These are phyloP conservation scores for Liolophura sinensis DNA, from an alignment of 1,140 invertebrate species.

Conservation along the genomic window DNA sequence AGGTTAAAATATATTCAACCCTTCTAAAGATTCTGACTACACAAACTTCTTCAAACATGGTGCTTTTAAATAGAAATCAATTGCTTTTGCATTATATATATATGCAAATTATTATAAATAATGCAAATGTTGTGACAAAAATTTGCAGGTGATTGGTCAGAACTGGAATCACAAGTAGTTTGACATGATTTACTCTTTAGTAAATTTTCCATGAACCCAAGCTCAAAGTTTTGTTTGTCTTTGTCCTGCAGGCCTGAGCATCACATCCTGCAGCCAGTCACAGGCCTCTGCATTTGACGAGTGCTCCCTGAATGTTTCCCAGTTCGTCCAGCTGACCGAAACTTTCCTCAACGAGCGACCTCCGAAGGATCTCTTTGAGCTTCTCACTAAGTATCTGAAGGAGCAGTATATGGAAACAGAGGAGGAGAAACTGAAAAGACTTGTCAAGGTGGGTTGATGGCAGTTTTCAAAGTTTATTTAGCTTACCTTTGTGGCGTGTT, in stretches of 20 bases:
- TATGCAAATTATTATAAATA: no score
- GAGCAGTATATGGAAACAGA: conserved; percentile 55
- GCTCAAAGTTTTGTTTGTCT: not conserved
- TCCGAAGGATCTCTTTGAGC: conserved; percentile 28
- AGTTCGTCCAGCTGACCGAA: conserved; percentile 56
- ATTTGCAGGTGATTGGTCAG: no score
- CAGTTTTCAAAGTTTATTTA: no score
- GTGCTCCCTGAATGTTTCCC: conserved; percentile 49
- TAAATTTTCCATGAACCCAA: not conserved
- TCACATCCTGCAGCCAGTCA: conserved; percentile 30
- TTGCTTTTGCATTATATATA: no score
- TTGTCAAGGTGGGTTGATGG: conserved; percentile 49
- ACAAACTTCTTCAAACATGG: no score
- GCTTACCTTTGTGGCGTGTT: no score
- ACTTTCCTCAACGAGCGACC: conserved; percentile 49
- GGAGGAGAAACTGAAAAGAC: conserved; percentile 52
- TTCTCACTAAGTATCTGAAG: conserved; percentile 40
- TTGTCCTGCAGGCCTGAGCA: conserved; percentile 1
- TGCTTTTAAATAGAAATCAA: no score
- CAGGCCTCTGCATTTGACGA: conserved; percentile 55
- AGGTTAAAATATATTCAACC: no score
- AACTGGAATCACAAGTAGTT: not conserved
- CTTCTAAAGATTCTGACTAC: no score
- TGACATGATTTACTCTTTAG: conserved; percentile 1
- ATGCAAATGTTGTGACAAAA: no score